Conservation (phyloP, 2,113 vertebrate genomes). For the Corythornis vintsioides region DNA sequence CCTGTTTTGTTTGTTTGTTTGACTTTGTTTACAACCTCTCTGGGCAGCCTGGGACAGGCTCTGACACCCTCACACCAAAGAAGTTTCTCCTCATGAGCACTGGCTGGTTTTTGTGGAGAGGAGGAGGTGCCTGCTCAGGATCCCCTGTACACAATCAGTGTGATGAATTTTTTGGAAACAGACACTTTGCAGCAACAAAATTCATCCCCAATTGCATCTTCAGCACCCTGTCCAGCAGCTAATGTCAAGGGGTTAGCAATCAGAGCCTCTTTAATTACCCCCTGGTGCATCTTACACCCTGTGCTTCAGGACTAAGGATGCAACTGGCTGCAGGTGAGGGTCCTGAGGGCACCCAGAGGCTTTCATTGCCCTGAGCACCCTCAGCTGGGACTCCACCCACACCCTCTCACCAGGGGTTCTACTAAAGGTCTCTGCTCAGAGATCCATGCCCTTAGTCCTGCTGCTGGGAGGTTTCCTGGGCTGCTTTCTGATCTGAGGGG, state of each 20-base stretch:
- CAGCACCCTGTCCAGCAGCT: fast-evolving
- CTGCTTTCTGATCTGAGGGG: fast-evolving
- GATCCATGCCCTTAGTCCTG: fast-evolving
- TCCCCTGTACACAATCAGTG: background rate
- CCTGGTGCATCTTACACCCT: background rate
- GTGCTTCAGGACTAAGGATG: background rate
- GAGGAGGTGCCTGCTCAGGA: background rate
- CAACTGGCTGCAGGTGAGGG: background rate
- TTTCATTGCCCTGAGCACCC: background rate
- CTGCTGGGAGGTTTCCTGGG: background rate
- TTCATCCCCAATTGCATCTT: background rate
- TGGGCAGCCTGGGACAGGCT: no score
- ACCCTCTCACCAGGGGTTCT: background rate
- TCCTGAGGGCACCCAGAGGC: background rate
- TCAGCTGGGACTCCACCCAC: background rate
- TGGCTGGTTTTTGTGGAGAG: background rate
- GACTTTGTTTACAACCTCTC: no score
- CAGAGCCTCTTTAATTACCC: background rate
- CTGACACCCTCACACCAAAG: no score
- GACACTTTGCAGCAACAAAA: background rate
- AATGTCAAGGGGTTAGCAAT: background rate
- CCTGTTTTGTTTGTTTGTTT: background rate
- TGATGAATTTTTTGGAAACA: background rate
- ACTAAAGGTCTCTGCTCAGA: background rate
- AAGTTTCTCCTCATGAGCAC: background rate